A percentile compares a stretch with the other conserved stretches of the same genome.
Conservation (phyloP, 2,113 vertebrate genomes). For the Oncorhynchus masou region DNA sequence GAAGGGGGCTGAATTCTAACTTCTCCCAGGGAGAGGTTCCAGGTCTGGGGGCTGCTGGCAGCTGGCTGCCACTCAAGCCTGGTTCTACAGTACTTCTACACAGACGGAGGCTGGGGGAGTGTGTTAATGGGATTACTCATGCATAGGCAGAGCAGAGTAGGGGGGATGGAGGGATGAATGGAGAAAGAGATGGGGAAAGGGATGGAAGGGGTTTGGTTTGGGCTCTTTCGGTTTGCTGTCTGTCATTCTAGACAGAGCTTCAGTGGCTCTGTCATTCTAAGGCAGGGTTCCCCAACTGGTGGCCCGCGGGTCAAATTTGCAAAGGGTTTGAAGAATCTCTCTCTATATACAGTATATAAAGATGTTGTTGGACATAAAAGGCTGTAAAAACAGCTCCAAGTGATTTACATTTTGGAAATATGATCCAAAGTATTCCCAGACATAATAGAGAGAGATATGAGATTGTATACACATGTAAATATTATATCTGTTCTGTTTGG, state of each 20-base stretch:
- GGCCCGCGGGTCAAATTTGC: too few relatives aligned
- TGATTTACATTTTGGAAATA: neutral
- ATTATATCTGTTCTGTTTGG: too few relatives aligned
- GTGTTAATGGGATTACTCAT: conserved; percentile 59
- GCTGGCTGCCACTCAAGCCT: conserved; percentile 22
- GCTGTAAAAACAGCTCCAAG: too few relatives aligned
- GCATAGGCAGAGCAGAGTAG: conserved; percentile 12
- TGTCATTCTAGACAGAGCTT: conserved; percentile 8
- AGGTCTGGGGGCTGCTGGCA: conserved; percentile 40
- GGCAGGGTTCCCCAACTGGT: too few relatives aligned
- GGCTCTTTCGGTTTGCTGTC: neutral
- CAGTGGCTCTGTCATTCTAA: neutral
- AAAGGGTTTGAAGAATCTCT: too few relatives aligned
- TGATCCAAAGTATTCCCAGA: neutral
- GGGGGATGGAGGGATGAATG: neutral
- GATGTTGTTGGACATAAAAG: too few relatives aligned
- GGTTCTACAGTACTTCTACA: conserved; percentile 15
- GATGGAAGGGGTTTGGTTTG: neutral
- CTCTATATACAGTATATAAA: too few relatives aligned
- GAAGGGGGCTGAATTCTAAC: neutral
- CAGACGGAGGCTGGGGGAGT: neutral
- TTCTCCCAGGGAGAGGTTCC: conserved; percentile 4
- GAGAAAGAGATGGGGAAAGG: neutral
- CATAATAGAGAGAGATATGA: too few relatives aligned
- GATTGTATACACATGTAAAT: too few relatives aligned